phyloP scores from a whole-genome alignment of 2,888 invertebrate species.

The Poecilus cupreus region DNA sequence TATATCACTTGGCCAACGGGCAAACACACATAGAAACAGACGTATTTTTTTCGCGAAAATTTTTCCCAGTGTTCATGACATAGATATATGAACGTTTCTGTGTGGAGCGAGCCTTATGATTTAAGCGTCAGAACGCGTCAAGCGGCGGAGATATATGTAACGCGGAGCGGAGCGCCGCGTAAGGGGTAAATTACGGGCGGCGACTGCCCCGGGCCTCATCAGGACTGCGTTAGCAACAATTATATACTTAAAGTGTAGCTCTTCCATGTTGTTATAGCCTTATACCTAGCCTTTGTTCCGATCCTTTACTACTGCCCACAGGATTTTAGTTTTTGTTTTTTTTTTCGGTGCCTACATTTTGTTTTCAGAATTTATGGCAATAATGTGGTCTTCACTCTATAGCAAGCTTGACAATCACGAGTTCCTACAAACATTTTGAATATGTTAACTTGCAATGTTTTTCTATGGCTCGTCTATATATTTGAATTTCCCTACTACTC shows the following conservation, averaged over 20 bases:
- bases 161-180: conserved; percentile 59
- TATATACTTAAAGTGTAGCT: conserved; percentile 46
- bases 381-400: too few relatives aligned
- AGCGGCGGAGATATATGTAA: conserved; percentile 65
- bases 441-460: too few relatives aligned
- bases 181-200: conserved; percentile 55
- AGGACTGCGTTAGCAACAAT: conserved; percentile 42
- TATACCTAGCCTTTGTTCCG: too few relatives aligned
- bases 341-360: too few relatives aligned
- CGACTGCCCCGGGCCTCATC: conserved; percentile 57
- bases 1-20: conserved; percentile 65
- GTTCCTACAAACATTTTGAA: too few relatives aligned
- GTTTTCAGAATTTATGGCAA: too few relatives aligned
- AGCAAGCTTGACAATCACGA: too few relatives aligned
- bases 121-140: conserved; percentile 65
- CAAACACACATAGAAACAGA: conserved; percentile 60
- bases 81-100: conserved; percentile 64
- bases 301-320: too few relatives aligned
- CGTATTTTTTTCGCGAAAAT: conserved; percentile 52
- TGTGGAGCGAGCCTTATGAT: conserved; percentile 64
- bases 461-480: too few relatives aligned
- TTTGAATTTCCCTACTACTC: too few relatives aligned
- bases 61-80: conserved; percentile 58
- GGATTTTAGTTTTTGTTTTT: too few relatives aligned
- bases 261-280: neutral